phyloP scores from a whole-genome alignment of 2,113 vertebrate genomes.

The Oceanites oceanicus region DNA sequence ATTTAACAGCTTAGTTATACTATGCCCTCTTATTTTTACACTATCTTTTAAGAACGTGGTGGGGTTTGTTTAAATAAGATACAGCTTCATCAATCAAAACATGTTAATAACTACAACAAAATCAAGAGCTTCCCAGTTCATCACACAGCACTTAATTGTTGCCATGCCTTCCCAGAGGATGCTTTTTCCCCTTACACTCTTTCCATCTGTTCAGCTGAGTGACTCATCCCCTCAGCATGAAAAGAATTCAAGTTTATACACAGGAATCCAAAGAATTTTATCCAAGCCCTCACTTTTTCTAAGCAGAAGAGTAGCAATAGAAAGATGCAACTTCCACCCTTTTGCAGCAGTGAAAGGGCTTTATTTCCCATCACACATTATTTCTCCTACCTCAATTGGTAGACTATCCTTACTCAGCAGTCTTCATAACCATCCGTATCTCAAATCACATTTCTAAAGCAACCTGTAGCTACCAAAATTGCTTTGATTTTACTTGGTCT shows the following conservation, averaged over 20 bases:
- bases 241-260: not conserved
- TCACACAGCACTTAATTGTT: not conserved
- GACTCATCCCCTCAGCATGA: not conserved
- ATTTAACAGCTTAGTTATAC: not conserved
- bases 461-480: not conserved
- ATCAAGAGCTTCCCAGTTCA: not conserved
- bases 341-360: not conserved
- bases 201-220: not conserved
- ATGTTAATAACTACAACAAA: not conserved
- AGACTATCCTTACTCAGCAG: not conserved
- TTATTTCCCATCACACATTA: not conserved
- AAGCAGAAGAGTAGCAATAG: not conserved
- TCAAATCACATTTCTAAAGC: not conserved
- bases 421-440: not conserved
- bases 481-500: not conserved
- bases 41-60: not conserved
- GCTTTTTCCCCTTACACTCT: not conserved
- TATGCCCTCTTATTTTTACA: not conserved
- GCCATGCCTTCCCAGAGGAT: not conserved
- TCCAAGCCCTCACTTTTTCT: not conserved
- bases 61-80: not conserved
- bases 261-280: not conserved
- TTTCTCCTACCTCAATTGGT: not conserved
- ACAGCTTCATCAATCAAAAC: not conserved
- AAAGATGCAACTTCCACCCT: not conserved